Percentiles rank a stretch among this genome's conserved stretches.
phyloP scores from a whole-genome alignment of 2,888 invertebrate species.

The Pandemis corylana region DNA sequence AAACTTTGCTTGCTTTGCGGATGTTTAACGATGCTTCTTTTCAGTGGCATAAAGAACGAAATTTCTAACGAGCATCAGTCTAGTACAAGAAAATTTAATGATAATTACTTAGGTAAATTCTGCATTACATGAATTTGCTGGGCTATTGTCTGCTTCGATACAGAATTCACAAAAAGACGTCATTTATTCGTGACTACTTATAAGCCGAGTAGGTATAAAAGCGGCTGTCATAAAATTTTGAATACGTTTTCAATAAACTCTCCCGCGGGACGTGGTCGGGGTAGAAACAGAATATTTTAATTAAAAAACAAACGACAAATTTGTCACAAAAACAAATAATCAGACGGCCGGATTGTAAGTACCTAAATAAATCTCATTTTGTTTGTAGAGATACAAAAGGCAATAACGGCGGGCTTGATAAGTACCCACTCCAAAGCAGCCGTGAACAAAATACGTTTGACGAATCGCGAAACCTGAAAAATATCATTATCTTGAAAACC shows the following conservation, averaged over 20 bases:
- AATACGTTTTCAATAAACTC: background rate
- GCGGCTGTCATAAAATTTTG: background rate
- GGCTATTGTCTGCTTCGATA: no score
- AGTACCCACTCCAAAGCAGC: background rate
- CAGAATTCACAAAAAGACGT: no score
- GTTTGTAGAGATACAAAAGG: slow-evolving; percentile 8
- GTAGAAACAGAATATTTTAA: slow-evolving; percentile 1
- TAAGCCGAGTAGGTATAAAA: no score
- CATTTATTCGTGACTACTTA: no score
- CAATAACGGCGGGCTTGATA: slow-evolving; percentile 18
- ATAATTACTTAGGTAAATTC: no score
- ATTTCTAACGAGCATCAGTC: no score
- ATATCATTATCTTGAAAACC: slow-evolving; percentile 9
- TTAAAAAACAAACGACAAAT: slow-evolving; percentile 8
- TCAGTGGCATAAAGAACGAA: no score
- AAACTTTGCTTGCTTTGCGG: no score
- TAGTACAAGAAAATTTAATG: no score
- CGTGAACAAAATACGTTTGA: slow-evolving; percentile 20
- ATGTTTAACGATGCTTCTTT: no score
- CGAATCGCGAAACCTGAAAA: slow-evolving; percentile 12
- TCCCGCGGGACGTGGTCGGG: background rate
- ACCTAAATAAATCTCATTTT: slow-evolving; percentile 11
- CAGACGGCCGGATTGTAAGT: background rate
- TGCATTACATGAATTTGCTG: no score
- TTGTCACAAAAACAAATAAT: slow-evolving; percentile 6